phyloP scores from a whole-genome alignment of 2,113 vertebrate species.

The Sylvilagus bachmani region DNA sequence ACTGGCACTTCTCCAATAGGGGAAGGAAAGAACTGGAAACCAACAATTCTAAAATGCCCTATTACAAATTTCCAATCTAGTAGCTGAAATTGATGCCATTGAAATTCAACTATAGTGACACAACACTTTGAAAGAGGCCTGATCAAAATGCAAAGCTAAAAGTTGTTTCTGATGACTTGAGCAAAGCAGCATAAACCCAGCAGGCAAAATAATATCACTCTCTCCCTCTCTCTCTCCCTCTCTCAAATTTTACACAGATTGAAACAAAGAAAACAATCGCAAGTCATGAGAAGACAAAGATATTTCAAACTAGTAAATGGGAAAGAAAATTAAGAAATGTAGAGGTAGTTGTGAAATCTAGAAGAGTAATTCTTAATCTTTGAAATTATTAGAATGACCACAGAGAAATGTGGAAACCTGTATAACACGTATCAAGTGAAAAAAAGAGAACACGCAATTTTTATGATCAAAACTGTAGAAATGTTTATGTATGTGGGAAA shows the following conservation, averaged over 20 bases:
- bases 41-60: slow-evolving; percentile 67
- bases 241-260: background rate
- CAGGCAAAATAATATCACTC: slow-evolving; percentile 52
- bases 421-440: background rate
- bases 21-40: slow-evolving; percentile 68
- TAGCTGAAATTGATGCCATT: slow-evolving; percentile 63
- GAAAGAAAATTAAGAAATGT: background rate
- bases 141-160: slow-evolving; percentile 74
- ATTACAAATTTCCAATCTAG: slow-evolving; percentile 66
- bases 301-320: slow-evolving; percentile 20
- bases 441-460: background rate
- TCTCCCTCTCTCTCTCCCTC: background rate
- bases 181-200: slow-evolving; percentile 38
- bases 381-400: slow-evolving; percentile 5
- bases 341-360: background rate
- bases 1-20: slow-evolving; percentile 72
- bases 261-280: slow-evolving; percentile 31
- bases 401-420: background rate
- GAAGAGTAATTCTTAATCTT: background rate
- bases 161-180: slow-evolving; percentile 47
- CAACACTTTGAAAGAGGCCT: slow-evolving; percentile 60
- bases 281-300: background rate
- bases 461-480: slow-evolving; percentile 3
- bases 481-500: background rate
- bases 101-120: slow-evolving; percentile 67